Evolutionary conservation across 2,888 invertebrate genomes (phyloP), one percentile per base, ranked within the genome.

Genomic region (Baronia brevicornis): DNA sequence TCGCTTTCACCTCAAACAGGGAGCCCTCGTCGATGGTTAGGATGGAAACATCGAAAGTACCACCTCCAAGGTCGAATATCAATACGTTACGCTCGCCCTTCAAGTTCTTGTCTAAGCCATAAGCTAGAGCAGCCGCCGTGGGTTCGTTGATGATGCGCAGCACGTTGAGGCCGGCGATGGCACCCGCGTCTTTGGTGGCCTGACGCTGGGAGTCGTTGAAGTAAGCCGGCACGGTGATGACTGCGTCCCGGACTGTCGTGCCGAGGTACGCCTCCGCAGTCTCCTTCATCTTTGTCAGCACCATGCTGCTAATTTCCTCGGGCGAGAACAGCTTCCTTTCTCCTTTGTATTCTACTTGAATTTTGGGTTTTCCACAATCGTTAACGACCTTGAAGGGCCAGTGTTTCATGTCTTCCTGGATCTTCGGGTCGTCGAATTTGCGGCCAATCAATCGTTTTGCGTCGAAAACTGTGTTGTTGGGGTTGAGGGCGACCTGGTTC

Each of bases 41-140:
- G 48, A 96, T 91, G 28, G 96, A 96, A 2, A 96, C 96, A 84
- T 96, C 96, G 68, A 97, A 96, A 28, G 95, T 95, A 26, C 95
- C 96, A 43, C 95, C 95, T 11, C 87, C 87, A 44, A 92, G 82
- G 67, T 92, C 91, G 55, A 91, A 91, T 51, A 92, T 91, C 23
- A 91, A 68, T 2, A 91, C 90, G 57, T 91, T 91, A 36, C 89
- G 87, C 60, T 91, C 91, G 8, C 91, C 91, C 59, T 89, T 89
- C 9, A 91, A 77, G 60, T 90, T 90, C 63, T 91, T 91, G 59
- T 91, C 91, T 33, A 91, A 75, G 5, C 95, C 95, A 59, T 95
- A 94, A 9, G 94, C 94, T 45, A 95, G 75, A 11, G 94, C 94
- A 8, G 94, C 94, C 2, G 93, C 93, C 1, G 95, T 95, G 2